Percentiles rank a stretch among this genome's conserved stretches.
Evolutionary conservation across 2,888 invertebrate species (phyloP).

Genomic region (Melanostoma scalare): DNA sequence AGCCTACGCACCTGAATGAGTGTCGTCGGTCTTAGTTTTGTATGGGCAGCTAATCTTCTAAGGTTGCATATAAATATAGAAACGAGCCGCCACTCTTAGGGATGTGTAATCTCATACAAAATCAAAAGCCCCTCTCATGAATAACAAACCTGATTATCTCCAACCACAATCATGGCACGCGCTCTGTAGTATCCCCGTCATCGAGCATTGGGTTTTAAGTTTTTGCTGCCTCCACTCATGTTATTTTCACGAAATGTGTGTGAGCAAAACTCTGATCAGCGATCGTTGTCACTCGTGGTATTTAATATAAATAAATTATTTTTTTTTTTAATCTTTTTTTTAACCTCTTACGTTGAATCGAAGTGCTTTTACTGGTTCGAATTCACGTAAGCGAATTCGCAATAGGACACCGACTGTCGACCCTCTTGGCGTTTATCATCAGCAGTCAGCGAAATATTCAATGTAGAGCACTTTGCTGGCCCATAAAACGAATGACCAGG

Average conservation of each 20-base stretch:
- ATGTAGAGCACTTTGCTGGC: conserved; percentile 56
- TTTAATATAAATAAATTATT: conserved; percentile 20
- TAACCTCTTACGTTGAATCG: not conserved
- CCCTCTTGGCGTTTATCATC: conserved; percentile 14
- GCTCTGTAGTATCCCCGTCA: not conserved
- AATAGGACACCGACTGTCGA: conserved; percentile 12
- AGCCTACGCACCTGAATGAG: conserved; percentile 12
- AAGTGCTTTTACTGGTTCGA: conserved; percentile 46
- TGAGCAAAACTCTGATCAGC: conserved; percentile 9
- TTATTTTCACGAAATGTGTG: conserved; percentile 43
- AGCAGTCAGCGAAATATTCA: conserved; percentile 47
- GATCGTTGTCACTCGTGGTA: conserved; percentile 15
- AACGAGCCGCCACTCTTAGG: not conserved
- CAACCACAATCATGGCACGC: conserved; percentile 41
- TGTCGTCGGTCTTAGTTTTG: conserved; percentile 23
- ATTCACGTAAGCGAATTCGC: conserved; percentile 49
- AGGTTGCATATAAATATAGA: conserved; percentile 10
- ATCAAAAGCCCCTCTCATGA: not conserved
- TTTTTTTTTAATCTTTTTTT: conserved; percentile 3
- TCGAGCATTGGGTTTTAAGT: not conserved
- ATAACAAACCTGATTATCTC: conserved; percentile 6
- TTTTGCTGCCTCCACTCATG: conserved; percentile 34
- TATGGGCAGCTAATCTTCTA: not conserved
- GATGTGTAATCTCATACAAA: conserved; percentile 31
- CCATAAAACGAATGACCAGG: conserved; percentile 45